Conservation (phyloP, 2,888 invertebrate genomes). For the Molorchus minor region DNA sequence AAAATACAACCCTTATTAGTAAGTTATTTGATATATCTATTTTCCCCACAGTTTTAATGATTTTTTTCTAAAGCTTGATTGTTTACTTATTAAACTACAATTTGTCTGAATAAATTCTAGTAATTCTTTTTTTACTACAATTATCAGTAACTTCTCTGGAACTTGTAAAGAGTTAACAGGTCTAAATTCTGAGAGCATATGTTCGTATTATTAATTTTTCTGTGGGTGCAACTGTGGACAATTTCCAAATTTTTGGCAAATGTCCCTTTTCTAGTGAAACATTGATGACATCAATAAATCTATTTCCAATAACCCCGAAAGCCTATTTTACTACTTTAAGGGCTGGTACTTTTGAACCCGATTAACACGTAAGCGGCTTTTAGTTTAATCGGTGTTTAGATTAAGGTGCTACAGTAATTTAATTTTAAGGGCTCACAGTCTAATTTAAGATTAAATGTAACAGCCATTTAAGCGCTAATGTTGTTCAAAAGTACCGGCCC, state of each 20-base stretch:
- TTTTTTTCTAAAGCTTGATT: constrained; percentile 5
- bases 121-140: constrained; percentile 9
- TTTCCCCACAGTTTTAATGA: too few species aligned
- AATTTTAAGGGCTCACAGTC: too few species aligned
- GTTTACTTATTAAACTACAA: constrained; percentile 2
- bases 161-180: constrained; percentile 8
- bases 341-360: too few species aligned
- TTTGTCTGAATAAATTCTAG: constrained; percentile 2
- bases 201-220: constrained; percentile 14
- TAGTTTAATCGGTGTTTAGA: too few species aligned
- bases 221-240: neutral
- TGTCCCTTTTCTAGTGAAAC: neutral
- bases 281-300: constrained; percentile 19
- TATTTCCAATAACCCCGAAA: constrained; percentile 1
- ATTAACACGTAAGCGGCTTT: too few species aligned
- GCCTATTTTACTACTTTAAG: constrained; percentile 8
- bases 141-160: constrained; percentile 11
- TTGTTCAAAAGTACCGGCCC: too few species aligned
- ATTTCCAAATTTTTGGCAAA: constrained; percentile 5
- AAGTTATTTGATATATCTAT: too few species aligned
- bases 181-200: constrained; percentile 14
- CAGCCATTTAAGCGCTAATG: too few species aligned
- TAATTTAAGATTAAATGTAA: too few species aligned
- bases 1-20: too few species aligned
- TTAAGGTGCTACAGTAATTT: too few species aligned